These are phyloP conservation scores for Spinus pinus DNA, from an alignment of 2,797 vertebrate species.

Conservation along the genomic window DNA sequence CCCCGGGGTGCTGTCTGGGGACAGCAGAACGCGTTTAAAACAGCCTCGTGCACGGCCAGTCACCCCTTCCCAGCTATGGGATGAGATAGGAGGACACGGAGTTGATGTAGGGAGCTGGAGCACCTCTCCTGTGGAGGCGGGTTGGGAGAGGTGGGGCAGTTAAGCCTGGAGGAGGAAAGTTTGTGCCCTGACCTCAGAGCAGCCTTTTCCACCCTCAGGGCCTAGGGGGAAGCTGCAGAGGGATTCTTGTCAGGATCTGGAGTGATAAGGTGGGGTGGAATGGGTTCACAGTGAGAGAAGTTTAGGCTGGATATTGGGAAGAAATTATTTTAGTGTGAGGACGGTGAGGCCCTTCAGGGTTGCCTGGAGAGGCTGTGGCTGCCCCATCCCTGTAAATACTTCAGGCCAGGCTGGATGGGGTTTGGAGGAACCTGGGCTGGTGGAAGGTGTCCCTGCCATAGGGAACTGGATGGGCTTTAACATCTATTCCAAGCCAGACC, in stretches of 20 bases:
- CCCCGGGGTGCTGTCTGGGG: fast-evolving
- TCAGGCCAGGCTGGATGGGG: not conserved
- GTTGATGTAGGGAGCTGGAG: not conserved
- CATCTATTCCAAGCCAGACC: fast-evolving
- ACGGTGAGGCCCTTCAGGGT: fast-evolving
- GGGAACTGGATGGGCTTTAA: too few species aligned
- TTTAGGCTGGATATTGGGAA: not conserved
- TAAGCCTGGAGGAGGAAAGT: not conserved
- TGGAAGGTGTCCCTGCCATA: fast-evolving
- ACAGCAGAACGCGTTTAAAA: fast-evolving
- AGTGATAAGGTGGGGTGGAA: too few species aligned
- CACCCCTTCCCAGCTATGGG: fast-evolving
- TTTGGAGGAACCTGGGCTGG: too few species aligned
- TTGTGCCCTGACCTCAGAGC: not conserved
- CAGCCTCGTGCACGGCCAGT: not conserved
- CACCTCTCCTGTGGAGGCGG: fast-evolving
- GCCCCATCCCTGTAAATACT: too few species aligned
- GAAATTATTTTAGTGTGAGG: not conserved
- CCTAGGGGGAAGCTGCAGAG: fast-evolving
- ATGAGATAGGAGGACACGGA: fast-evolving
- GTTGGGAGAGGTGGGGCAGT: not conserved
- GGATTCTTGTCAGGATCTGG: not conserved
- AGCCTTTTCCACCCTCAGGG: not conserved
- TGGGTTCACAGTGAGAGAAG: not conserved
- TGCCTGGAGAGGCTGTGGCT: not conserved